Evolutionary conservation across 2,113 vertebrate species (phyloP), one percentile per base, ranked within the genome.

Genomic region (Hirundichthys speculiger): DNA sequence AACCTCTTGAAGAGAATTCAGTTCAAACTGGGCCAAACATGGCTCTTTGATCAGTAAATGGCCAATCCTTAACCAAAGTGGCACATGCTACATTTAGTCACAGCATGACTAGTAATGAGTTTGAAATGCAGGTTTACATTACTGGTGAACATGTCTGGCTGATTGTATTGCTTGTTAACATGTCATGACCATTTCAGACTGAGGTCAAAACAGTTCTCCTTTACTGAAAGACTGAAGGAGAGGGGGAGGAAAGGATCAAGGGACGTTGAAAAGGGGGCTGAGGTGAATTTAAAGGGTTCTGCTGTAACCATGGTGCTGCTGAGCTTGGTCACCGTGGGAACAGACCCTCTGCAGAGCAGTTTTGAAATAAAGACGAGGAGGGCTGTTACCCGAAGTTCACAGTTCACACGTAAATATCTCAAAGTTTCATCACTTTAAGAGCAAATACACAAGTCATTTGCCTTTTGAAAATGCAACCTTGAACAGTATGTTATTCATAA

Each of bases 321-420:
- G 73, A 82, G 76, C 69, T 64, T 43, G 67, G 85, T 91, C 85
- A 85, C 83, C 42, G 82, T 91, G 83, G 85, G 86, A 91, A 89
- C 81, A 22, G 67, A 76, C 73, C 78, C 49, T 86, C 34, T 4
- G 50, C 47, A 73, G 77, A 41, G 43, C 16, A 30, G 71, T 60
- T 82, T 53, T 49, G 62, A 24, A 21, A 56, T 1, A 19, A 21
- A 49, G 41, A 45, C 45, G 34, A 22, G 25, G 39, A 20, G 39
- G 38, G 53, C 15, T 9, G n/a, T 25, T 42, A 38, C 18, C 34
- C 40, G 1, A 1, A 52, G 30, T 70, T 61, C 46, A 74, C 39
- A 41, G 21, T 64, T 51, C 19, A 72, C 34, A 49, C 14, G 11
- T 25, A 54, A 62, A 42, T 2, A 58, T 46, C 24, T 54, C 62